Evolutionary conservation across 2,113 vertebrate genomes (phyloP).

Genomic region (Oplegnathus fasciatus): DNA sequence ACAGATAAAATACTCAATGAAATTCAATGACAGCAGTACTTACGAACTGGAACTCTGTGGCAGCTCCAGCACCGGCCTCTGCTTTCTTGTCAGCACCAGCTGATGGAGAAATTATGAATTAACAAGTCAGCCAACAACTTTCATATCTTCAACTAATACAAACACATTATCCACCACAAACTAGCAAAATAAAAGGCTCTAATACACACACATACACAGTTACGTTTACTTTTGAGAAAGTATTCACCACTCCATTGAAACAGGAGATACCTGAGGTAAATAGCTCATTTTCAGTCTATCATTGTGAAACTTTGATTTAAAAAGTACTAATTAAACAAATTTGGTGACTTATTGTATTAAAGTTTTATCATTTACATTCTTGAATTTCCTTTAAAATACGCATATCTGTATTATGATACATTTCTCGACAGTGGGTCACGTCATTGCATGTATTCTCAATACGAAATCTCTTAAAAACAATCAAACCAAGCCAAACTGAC

Average conservation of each 20-base stretch:
- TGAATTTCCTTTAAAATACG: neutral
- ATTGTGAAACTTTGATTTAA: neutral
- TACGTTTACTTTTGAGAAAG: neutral
- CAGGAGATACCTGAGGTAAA: neutral
- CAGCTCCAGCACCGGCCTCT: constrained; percentile 96
- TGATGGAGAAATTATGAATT: constrained; percentile 58
- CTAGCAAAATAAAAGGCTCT: neutral
- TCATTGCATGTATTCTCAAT: neutral
- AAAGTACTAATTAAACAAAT: neutral
- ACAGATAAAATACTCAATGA: neutral
- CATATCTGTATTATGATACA: neutral
- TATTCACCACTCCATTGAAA: neutral
- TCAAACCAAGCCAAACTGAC: neutral
- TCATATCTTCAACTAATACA: neutral
- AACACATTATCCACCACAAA: neutral
- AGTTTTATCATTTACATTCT: neutral
- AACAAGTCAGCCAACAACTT: neutral
- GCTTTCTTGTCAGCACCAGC: constrained; percentile 99
- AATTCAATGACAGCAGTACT: constrained; percentile 78
- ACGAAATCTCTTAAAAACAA: neutral
- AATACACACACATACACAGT: neutral
- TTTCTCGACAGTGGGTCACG: too few species aligned
- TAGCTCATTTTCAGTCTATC: too few species aligned
- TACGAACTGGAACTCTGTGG: constrained; percentile 99
- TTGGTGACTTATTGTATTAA: neutral